Evolutionary conservation across 2,113 vertebrate species (phyloP), one percentile per base, ranked within the genome.

Genomic region (Catharus minimus): DNA sequence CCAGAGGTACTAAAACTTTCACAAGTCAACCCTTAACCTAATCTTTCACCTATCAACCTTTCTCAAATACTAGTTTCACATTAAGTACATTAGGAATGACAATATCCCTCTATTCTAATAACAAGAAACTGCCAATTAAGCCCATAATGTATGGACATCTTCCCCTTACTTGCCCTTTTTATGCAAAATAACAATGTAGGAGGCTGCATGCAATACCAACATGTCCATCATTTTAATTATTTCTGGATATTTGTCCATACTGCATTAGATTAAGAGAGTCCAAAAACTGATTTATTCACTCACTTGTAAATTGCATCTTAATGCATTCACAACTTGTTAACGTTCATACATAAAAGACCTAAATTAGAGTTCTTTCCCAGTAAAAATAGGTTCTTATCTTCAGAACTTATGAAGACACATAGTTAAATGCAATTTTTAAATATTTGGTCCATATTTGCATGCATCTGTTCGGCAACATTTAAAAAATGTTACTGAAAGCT

Each of bases 41-140:
- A 75, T 88, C 79, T 91, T 95, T 95, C 79, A 82, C 93, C 76
- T 66, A 58, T 15, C 58, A 86, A 77, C 89, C 75, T 95, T 92
- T 92, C 64, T 82, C 64, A 83, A 96, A 86, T 82, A 95, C 79
- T 79, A 67, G 92, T 90, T 87, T 90, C 80, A 76, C 33, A 85
- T 65, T 57, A 95, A 92, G 55, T 68, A 94, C 90, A 91, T 92
- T 91, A 94, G 56, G 44, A 82, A 96, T 87, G 84, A 82, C 93
- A 96, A 97, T 82, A 78, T 85, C 56, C 30, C 80, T 74, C 78
- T 82, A 65, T 77, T 96, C 81, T 95, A 93, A 90, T 84, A 92
- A 83, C 68, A 16, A 87, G 76, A 72, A 95, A 68, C 77, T 95
- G 72, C 89, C 93, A 96, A 93, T 97, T 97, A 95, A 97, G 96